Evolutionary conservation across 2,888 invertebrate genomes (phyloP).

Genomic region (Drosophila rellima): DNA sequence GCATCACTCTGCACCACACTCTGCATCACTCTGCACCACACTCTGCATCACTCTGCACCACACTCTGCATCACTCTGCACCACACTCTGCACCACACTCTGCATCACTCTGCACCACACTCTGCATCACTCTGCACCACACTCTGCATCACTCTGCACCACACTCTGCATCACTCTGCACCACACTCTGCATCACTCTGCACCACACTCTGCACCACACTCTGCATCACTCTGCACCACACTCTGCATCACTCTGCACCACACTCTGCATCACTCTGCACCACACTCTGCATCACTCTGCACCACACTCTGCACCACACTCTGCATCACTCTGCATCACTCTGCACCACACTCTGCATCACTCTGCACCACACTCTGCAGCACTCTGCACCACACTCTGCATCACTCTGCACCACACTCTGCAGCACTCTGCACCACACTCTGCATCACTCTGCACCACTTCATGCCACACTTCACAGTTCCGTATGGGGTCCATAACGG

Average conservation of each 20-base stretch:
- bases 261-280: neutral
- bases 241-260: too few relatives aligned
- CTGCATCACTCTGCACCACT: neutral
- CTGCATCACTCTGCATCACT: too few relatives aligned
- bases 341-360: neutral
- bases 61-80: neutral
- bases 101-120: neutral
- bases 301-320: too few relatives aligned
- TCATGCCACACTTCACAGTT: conserved; percentile 6
- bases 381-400: neutral
- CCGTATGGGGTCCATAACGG: conserved; percentile 53
- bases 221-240: neutral
- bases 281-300: neutral
- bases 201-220: too few relatives aligned
- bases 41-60: neutral
- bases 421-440: neutral
- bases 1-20: neutral
- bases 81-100: conserved; percentile 1
- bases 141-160: neutral
- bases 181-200: neutral
- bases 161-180: too few relatives aligned
- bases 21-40: neutral
- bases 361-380: too few relatives aligned
- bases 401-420: too few relatives aligned
- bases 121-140: neutral